A percentile compares a stretch with the other conserved stretches of the same genome.
These are phyloP conservation scores for Columba guinea DNA, from an alignment of 2,797 vertebrate genomes.

Conservation along the genomic window DNA sequence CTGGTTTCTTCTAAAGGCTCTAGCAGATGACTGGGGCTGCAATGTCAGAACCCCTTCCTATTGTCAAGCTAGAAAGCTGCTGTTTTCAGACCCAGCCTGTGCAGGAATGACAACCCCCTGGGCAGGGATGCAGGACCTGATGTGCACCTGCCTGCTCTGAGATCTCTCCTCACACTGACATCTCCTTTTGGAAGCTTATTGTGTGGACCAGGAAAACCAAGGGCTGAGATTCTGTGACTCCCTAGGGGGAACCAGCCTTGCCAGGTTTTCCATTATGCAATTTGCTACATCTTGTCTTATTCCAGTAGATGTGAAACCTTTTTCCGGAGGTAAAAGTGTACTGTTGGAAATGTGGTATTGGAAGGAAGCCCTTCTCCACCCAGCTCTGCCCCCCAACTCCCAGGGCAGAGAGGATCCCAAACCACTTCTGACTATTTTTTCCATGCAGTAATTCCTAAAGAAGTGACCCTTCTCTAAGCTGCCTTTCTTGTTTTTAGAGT, in stretches of 20 bases:
- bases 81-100: neutral
- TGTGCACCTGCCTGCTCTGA: neutral
- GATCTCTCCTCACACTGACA: accelerated
- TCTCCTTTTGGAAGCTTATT: neutral
- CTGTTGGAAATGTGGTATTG: neutral
- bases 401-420: neutral
- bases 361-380: conserved; percentile 28
- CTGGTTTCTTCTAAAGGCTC: neutral
- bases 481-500: neutral
- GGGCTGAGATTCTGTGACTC: neutral
- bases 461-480: neutral
- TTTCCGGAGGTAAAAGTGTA: neutral
- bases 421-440: neutral
- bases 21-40: neutral
- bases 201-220: neutral
- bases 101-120: neutral
- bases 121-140: neutral
- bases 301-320: conserved; percentile 1
- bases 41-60: neutral
- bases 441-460: conserved; percentile 22
- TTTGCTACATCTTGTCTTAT: conserved; percentile 4
- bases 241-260: neutral
- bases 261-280: neutral
- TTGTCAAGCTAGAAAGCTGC: neutral
- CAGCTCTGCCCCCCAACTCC: neutral